Evolutionary conservation across 2,888 invertebrate species (phyloP), one percentile per base, ranked within the genome.

Genomic region (Bombylius discolor): DNA sequence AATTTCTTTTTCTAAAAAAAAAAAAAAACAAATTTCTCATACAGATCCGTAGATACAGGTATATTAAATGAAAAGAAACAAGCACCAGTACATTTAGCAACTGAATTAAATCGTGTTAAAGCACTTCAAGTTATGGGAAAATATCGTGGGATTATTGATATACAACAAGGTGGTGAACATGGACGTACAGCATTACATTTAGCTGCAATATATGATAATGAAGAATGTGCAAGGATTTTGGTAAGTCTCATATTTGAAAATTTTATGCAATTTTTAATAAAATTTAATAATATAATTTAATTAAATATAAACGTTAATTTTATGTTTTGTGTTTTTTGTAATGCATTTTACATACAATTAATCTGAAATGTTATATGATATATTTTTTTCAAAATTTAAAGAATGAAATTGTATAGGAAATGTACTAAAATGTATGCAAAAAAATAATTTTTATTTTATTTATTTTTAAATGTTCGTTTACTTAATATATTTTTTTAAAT

Each of bases 201-300:
- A 59, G 89, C 91, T 0, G 91, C 91, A 8, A 87, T 87, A 56
- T 85, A 86, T 64, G 90, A 93, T 70, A 84, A 87, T 67, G 88
- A 87, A 59, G 81, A 86, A 64, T 89, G 89, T 69, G 89, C 90
- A 13, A 78, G 83, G 67, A 80, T 89, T 62, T 74, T 92, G 79
- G 92, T 92, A 78, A 77, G 77, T 63, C 60, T 59, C 5, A 44
- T 32, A 13, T 51, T 50, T 2, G 1, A 14, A 4, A 49, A 42
- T 34, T 34, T 51, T 46, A 42, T 50, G n/a, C 47, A 32, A 11
- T 9, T 49, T 33, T 32, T 44, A 33, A 23, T 46, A 42, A 44
- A 32, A 44, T 48, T 52, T 51, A 13, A 8, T 14, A 8, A 47
- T 55, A 33, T 51, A 33, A 12, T 32, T 49, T 49, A 23, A 49